These are phyloP conservation scores for Ispidina picta DNA, from an alignment of 2,797 vertebrate genomes.

Conservation along the genomic window DNA sequence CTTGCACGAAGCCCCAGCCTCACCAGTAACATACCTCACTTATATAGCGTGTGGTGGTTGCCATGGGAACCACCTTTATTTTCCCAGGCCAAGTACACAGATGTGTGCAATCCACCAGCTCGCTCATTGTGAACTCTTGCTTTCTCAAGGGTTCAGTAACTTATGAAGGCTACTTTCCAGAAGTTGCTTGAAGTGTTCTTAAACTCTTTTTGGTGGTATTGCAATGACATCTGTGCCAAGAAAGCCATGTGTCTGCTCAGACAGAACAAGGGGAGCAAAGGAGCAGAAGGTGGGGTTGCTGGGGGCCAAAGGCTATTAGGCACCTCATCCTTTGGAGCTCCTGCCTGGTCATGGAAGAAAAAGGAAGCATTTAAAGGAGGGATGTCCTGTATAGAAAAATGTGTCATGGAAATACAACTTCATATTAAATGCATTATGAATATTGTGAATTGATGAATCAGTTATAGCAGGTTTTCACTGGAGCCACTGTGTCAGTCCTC, in stretches of 20 bases:
- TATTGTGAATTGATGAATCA: neutral
- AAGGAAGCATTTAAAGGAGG: neutral
- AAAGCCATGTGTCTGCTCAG: neutral
- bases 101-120: slow-evolving; percentile 66
- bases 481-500: neutral
- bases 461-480: neutral
- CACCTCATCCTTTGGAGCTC: neutral
- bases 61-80: slow-evolving; percentile 72
- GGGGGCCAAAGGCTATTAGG: neutral
- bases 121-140: slow-evolving; percentile 60
- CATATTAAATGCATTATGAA: neutral
- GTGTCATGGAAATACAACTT: neutral
- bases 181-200: slow-evolving; percentile 56
- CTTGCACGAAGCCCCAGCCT: slow-evolving; percentile 24
- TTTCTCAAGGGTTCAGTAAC: slow-evolving; percentile 65
- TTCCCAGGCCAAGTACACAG: slow-evolving; percentile 67
- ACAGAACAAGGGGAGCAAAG: neutral
- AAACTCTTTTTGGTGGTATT: slow-evolving; percentile 1
- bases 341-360: neutral
- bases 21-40: slow-evolving; percentile 48
- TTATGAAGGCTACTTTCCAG: slow-evolving; percentile 12
- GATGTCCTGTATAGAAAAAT: neutral
- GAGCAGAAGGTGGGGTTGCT: neutral
- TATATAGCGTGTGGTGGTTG: slow-evolving; percentile 53
- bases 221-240: slow-evolving; percentile 9